A percentile compares a stretch with the other conserved stretches of the same genome.
phyloP scores from a whole-genome alignment of 2,797 vertebrate species.

The Brachymystax lenok region DNA sequence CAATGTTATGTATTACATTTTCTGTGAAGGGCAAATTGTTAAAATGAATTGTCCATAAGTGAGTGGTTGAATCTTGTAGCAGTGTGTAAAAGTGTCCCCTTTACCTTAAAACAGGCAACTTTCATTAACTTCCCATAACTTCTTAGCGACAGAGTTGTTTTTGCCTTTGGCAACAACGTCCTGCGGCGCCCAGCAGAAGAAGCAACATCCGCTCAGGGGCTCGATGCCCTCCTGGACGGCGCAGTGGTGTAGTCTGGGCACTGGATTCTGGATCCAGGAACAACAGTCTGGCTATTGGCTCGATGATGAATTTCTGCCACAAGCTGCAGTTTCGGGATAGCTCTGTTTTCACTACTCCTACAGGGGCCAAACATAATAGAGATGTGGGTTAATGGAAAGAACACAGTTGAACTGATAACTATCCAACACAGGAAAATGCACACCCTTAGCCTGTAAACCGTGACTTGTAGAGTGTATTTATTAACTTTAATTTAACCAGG shows the following conservation, averaged over 20 bases:
- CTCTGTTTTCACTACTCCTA: slow-evolving; percentile 72
- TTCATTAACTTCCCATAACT: slow-evolving; percentile 78
- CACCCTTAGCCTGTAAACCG: not conserved
- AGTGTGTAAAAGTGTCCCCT: too few relatives aligned
- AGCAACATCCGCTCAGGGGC: slow-evolving; percentile 70
- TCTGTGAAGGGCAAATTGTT: too few relatives aligned
- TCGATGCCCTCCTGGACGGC: slow-evolving; percentile 74
- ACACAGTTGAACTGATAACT: not conserved
- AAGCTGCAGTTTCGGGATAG: slow-evolving; percentile 70
- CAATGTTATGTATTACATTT: too few relatives aligned
- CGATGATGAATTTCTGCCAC: slow-evolving; percentile 75
- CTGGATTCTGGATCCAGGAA: slow-evolving; percentile 71
- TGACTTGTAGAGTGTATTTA: not conserved
- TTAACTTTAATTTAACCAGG: too few relatives aligned
- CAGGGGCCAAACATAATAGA: not conserved
- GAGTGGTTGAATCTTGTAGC: too few relatives aligned
- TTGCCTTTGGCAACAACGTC: slow-evolving; percentile 50
- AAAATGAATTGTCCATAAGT: too few relatives aligned
- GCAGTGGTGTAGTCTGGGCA: slow-evolving; percentile 78
- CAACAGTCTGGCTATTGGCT: slow-evolving; percentile 67
- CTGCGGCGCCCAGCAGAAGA: slow-evolving; percentile 66
- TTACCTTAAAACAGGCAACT: slow-evolving; percentile 48
- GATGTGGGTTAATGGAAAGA: not conserved
- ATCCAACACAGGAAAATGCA: not conserved
- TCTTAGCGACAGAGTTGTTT: slow-evolving; percentile 62